Evolutionary conservation across 1,140 invertebrate genomes (phyloP).

Genomic region (Oncopodura yosiiana): DNA sequence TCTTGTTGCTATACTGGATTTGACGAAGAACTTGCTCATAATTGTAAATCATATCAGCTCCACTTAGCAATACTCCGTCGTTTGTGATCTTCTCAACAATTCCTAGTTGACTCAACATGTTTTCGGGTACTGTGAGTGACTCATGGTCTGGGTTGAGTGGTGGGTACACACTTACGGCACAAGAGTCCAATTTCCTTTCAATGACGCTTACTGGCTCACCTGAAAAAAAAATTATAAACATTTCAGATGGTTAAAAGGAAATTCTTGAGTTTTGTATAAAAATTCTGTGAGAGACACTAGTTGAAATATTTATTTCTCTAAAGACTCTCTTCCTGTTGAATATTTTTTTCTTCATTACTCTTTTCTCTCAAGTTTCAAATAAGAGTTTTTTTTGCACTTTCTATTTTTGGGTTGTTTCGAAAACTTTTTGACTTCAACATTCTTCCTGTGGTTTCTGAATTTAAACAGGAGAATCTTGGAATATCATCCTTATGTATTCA

Average conservation of each 20-base stretch:
- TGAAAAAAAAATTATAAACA: slow-evolving; percentile 21
- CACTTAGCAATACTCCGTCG: slow-evolving; percentile 71
- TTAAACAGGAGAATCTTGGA: no score
- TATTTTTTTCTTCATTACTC: no score
- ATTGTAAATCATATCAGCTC: slow-evolving; percentile 72
- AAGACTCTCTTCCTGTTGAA: no score
- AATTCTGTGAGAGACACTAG: no score
- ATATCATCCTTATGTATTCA: no score
- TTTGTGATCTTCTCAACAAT: slow-evolving; percentile 67
- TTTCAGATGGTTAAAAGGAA: slow-evolving; percentile 1
- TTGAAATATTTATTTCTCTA: no score
- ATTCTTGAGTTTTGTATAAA: no score
- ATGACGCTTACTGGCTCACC: slow-evolving; percentile 38
- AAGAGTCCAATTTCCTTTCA: slow-evolving; percentile 65
- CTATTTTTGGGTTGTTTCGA: no score
- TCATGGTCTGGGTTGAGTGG: slow-evolving; percentile 91
- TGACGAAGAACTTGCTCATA: slow-evolving; percentile 76
- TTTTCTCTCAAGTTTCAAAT: no score
- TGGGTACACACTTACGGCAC: slow-evolving; percentile 81
- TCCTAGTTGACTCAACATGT: slow-evolving; percentile 59
- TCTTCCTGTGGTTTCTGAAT: no score
- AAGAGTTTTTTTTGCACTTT: no score
- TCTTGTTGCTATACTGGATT: slow-evolving; percentile 84
- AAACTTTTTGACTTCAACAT: no score
- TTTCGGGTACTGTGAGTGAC: slow-evolving; percentile 63